Conservation (phyloP, 2,888 invertebrate genomes). For the Lottia gigantea region DNA sequence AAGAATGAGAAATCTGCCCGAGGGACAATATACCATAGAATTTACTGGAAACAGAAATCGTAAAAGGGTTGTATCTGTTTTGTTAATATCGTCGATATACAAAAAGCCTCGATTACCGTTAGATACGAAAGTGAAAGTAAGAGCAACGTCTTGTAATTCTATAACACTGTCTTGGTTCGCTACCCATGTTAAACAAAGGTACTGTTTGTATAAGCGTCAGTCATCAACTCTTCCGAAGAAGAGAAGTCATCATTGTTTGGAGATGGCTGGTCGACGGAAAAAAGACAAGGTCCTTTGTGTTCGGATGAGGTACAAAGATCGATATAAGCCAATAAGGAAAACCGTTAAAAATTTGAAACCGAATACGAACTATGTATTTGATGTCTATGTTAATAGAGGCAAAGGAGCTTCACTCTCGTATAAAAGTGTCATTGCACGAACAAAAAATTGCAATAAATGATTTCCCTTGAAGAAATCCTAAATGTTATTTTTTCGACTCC, state of each 20-base stretch:
- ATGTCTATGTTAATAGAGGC: constrained; percentile 58
- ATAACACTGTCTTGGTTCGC: constrained; percentile 65
- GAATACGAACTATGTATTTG: constrained; percentile 58
- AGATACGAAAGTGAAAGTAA: constrained; percentile 54
- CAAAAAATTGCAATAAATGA: constrained; percentile 35
- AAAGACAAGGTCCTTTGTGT: constrained; percentile 37
- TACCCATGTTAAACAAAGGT: constrained; percentile 57
- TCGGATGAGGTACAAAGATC: constrained; percentile 32
- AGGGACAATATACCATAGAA: constrained; percentile 44
- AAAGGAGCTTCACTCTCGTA: constrained; percentile 55
- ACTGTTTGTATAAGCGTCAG: constrained; percentile 63
- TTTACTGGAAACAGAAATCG: constrained; percentile 33
- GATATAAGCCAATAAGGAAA: constrained; percentile 45
- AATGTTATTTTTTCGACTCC: constrained; percentile 3
- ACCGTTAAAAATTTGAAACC: constrained; percentile 56
- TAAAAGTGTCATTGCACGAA: constrained; percentile 56
- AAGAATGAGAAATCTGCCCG: constrained; percentile 40
- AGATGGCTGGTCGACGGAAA: constrained; percentile 33
- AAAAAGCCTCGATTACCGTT: constrained; percentile 57
- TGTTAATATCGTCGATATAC: constrained; percentile 38
- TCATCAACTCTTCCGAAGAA: constrained; percentile 28
- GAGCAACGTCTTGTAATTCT: constrained; percentile 57
- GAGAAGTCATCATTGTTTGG: constrained; percentile 39
- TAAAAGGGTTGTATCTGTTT: constrained; percentile 42
- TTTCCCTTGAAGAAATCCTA: neutral